Conservation (phyloP, 2,113 vertebrate genomes). For the Malaclemys terrapin region DNA sequence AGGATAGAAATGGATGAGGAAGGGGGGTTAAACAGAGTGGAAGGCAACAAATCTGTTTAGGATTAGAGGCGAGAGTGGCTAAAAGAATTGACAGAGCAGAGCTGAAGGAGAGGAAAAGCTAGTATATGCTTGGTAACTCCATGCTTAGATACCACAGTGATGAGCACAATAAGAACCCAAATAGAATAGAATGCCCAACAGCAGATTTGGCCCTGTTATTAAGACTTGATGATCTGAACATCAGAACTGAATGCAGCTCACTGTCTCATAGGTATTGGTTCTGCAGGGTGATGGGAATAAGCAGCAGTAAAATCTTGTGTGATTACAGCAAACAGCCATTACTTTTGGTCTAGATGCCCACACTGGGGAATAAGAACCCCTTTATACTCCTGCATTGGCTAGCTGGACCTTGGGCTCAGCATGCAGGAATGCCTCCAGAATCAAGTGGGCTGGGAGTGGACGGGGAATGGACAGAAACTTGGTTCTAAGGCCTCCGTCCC, state of each 20-base stretch:
- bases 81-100: neutral
- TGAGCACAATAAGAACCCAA: neutral
- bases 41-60: neutral
- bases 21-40: neutral
- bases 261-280: neutral
- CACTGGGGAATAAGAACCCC: neutral
- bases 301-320: too few species aligned
- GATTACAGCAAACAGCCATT: too few species aligned
- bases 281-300: neutral
- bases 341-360: too few species aligned
- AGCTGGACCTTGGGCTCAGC: neutral
- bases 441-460: neutral
- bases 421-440: neutral
- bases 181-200: neutral
- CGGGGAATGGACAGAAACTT: neutral
- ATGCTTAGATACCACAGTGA: neutral
- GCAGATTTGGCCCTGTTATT: neutral
- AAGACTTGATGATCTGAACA: neutral
- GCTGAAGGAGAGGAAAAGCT: neutral
- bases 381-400: neutral
- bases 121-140: neutral
- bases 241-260: neutral
- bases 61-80: neutral
- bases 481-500: neutral
- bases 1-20: neutral